phyloP scores from a whole-genome alignment of 2,797 vertebrate species.

The Macroramphosus scolopax region DNA sequence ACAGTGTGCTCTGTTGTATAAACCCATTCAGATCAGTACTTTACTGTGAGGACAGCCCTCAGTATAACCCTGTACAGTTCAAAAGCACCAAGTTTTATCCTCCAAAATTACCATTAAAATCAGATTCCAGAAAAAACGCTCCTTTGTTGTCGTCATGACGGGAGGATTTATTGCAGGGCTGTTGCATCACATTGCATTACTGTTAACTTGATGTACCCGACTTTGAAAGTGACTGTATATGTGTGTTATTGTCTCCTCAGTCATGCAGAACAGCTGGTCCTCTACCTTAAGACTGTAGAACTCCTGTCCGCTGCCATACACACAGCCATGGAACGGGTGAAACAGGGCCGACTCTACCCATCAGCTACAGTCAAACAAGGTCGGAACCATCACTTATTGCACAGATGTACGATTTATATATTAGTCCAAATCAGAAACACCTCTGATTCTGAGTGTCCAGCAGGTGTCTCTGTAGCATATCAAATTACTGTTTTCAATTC shows the following conservation, averaged over 20 bases:
- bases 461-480: background rate
- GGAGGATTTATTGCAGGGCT: too few relatives aligned
- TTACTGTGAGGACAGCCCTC: too few relatives aligned
- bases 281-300: constrained; percentile 93
- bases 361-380: constrained; percentile 95
- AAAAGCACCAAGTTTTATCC: too few relatives aligned
- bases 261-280: constrained; percentile 93
- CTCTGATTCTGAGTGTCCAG: background rate
- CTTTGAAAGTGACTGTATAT: background rate
- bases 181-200: too few relatives aligned
- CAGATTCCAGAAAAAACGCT: too few relatives aligned
- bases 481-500: background rate
- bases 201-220: too few relatives aligned
- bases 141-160: too few relatives aligned
- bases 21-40: too few relatives aligned
- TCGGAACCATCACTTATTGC: constrained; percentile 37
- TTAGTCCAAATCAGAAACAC: background rate
- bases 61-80: too few relatives aligned
- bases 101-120: too few relatives aligned
- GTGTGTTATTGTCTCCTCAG: constrained; percentile 63
- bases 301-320: constrained; percentile 88
- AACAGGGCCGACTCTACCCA: constrained; percentile 90
- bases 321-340: constrained; percentile 88
- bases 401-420: background rate
- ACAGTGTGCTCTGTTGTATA: too few relatives aligned